Percentiles rank a stretch among this genome's conserved stretches.
These are phyloP conservation scores for Sweltsa coloradensis DNA, from an alignment of 1,140 invertebrate species.

Conservation along the genomic window DNA sequence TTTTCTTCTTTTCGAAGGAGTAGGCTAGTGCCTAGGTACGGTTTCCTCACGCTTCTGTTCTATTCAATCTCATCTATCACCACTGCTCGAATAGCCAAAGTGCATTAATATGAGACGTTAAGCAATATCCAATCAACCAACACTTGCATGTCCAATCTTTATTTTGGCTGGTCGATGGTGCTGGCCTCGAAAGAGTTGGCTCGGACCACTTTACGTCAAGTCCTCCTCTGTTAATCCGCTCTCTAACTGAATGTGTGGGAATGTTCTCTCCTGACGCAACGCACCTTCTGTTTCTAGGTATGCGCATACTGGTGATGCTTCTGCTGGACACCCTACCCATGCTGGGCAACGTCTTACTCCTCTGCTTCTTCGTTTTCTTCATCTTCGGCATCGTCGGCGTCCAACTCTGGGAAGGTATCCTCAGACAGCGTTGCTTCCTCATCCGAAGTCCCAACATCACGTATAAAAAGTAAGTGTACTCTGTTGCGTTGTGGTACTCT, in stretches of 20 bases:
- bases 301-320: conserved; percentile 96
- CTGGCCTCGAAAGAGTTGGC: too few relatives aligned
- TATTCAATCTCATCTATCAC: too few relatives aligned
- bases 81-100: too few relatives aligned
- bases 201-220: neutral
- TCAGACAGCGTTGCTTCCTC: conserved; percentile 86
- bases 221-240: neutral
- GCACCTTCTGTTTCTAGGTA: conserved; percentile 51
- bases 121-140: too few relatives aligned
- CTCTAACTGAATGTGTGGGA: neutral
- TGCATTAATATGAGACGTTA: too few relatives aligned
- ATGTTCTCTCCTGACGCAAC: neutral
- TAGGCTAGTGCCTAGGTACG: too few relatives aligned
- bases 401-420: conserved; percentile 95
- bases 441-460: conserved; percentile 26
- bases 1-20: too few relatives aligned
- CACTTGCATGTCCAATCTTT: too few relatives aligned
- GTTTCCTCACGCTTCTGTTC: too few relatives aligned
- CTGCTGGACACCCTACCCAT: conserved; percentile 98
- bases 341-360: conserved; percentile 93
- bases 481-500: too few relatives aligned
- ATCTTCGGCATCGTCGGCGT: conserved; percentile 99
- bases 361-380: conserved; percentile 99
- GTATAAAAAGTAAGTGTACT: too few relatives aligned
- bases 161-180: too few relatives aligned